Conservation (phyloP, 2,797 vertebrate species). For the Melanotaenia pygmaea region DNA sequence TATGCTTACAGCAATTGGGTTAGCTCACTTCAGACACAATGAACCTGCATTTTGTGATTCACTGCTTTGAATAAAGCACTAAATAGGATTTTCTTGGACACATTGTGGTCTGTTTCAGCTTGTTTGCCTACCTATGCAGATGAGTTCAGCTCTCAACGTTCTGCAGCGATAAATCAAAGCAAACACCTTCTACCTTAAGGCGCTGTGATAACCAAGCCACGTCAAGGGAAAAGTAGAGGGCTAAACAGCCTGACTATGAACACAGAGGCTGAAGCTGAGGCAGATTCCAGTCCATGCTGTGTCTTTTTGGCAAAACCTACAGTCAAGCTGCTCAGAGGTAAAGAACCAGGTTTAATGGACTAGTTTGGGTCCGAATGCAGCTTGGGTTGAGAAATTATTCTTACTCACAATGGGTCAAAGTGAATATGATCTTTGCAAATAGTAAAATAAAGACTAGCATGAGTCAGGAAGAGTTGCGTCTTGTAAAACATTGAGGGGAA, state of each 20-base stretch:
- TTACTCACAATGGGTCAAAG: slow-evolving; percentile 17
- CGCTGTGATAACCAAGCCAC: slow-evolving; percentile 48
- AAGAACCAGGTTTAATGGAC: slow-evolving; percentile 31
- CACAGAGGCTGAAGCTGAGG: slow-evolving; percentile 34
- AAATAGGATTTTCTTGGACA: slow-evolving; percentile 70
- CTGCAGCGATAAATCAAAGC: slow-evolving; percentile 54
- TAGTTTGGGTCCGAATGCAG: slow-evolving; percentile 37
- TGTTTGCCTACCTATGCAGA: slow-evolving; percentile 45
- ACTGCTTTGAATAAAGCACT: slow-evolving; percentile 68
- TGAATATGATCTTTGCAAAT: slow-evolving; percentile 12
- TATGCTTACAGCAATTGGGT: slow-evolving; percentile 52
- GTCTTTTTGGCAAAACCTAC: slow-evolving; percentile 34
- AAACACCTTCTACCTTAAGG: slow-evolving; percentile 64
- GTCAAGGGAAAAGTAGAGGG: slow-evolving; percentile 46
- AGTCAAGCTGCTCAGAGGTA: slow-evolving; percentile 49
- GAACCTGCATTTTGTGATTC: slow-evolving; percentile 59
- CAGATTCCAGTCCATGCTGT: slow-evolving; percentile 49
- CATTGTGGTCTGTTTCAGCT: slow-evolving; percentile 55
- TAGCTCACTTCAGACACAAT: slow-evolving; percentile 61
- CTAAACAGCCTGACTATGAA: slow-evolving; percentile 52
- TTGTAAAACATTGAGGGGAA: neutral
- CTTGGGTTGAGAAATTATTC: slow-evolving; percentile 24
- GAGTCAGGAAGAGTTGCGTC: neutral
- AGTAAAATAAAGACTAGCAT: neutral
- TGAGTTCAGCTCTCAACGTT: slow-evolving; percentile 51